A percentile compares a stretch with the other conserved stretches of the same genome.
Evolutionary conservation across 2,113 vertebrate genomes (phyloP).

Genomic region (Cephalopholis sonnerati): DNA sequence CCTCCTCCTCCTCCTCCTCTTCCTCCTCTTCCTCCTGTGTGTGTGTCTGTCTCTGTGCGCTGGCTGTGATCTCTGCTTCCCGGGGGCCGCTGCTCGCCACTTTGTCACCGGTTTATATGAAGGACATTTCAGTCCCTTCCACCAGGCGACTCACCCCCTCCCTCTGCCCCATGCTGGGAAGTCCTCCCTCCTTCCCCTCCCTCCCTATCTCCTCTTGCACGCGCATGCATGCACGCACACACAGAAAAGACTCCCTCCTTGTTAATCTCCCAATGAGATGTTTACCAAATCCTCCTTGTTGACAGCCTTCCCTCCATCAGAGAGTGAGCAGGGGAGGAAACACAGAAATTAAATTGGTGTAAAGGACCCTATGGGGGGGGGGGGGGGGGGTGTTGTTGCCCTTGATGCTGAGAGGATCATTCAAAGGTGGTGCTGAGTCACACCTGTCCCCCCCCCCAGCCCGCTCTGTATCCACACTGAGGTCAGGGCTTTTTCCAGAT

Average conservation of each 20-base stretch:
- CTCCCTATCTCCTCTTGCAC: not conserved
- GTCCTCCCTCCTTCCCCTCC: slow-evolving; percentile 20
- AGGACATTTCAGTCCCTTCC: slow-evolving; percentile 78
- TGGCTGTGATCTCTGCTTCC: slow-evolving; percentile 67
- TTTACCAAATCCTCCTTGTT: slow-evolving; percentile 77
- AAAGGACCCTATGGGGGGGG: too few species aligned
- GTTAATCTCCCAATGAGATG: slow-evolving; percentile 76
- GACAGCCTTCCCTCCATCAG: slow-evolving; percentile 43
- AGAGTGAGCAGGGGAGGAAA: too few species aligned
- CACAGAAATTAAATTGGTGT: too few species aligned
- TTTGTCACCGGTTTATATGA: slow-evolving; percentile 80
- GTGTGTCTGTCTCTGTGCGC: slow-evolving; percentile 18
- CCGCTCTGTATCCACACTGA: slow-evolving; percentile 3
- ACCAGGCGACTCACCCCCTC: slow-evolving; percentile 60
- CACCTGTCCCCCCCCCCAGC: slow-evolving; percentile 54
- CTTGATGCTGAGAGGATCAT: slow-evolving; percentile 44
- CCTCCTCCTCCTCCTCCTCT: not conserved
- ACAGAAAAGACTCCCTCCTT: slow-evolving; percentile 52
- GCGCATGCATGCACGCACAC: slow-evolving; percentile 14
- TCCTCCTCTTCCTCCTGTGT: slow-evolving; percentile 1
- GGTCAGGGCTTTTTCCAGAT: slow-evolving; percentile 64
- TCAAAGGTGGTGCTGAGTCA: slow-evolving; percentile 78
- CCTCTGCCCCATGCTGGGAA: slow-evolving; percentile 65
- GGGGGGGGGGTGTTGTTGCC: not conserved
- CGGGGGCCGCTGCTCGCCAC: slow-evolving; percentile 62